Base-by-base conservation (phyloP, 2,113 vertebrate species). In the Hyaena hyaena region DNA sequence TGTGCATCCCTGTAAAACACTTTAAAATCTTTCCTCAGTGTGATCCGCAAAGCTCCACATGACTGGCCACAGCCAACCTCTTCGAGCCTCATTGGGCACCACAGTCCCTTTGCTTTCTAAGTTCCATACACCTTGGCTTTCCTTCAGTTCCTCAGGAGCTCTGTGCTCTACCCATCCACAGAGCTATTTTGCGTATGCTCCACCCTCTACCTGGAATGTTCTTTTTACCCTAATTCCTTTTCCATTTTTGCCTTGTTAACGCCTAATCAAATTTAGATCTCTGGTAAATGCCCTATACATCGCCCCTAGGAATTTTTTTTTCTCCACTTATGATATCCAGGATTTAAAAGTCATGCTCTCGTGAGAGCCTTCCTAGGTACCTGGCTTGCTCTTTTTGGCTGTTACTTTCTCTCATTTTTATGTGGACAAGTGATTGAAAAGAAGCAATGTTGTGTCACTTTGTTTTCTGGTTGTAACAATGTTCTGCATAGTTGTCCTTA, bases 391-490 rank as follows among this genome's bases (percentile, higher is more conserved):
- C 7, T 85, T 94, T 86, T 65, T 33, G 10, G 9, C 39, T 94
- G 16, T 45, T 43, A 58, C 6, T 35, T 80, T 26, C 43, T 31
- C 69, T 96, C 69, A 66, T 86, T 92, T 80, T 84, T 68, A 79
- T 73, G 74, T 97, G 19, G 73, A 58, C 4, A 53, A 53, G n/a
- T 84, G 77, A 48, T 33, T 85, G 66, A 77, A 95, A 97, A 71
- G 55, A 88, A 89, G 17, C 19, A 92, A 50, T 2, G 50, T 33
- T 10, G 16, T 61, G 19, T 33, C 35, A 83, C 9, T 79, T 76
- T 81, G n/a, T 5, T 89, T 76, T 71, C 79, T 85, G 39, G 43
- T 85, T 94, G 12, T 66, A 63, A 55, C 81, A 76, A 10, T 28
- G 6, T 43, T 73, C 11, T 24, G 11, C 24, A 26, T 50, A 33